phyloP scores from a whole-genome alignment of 2,113 vertebrate genomes.

The Meles meles region DNA sequence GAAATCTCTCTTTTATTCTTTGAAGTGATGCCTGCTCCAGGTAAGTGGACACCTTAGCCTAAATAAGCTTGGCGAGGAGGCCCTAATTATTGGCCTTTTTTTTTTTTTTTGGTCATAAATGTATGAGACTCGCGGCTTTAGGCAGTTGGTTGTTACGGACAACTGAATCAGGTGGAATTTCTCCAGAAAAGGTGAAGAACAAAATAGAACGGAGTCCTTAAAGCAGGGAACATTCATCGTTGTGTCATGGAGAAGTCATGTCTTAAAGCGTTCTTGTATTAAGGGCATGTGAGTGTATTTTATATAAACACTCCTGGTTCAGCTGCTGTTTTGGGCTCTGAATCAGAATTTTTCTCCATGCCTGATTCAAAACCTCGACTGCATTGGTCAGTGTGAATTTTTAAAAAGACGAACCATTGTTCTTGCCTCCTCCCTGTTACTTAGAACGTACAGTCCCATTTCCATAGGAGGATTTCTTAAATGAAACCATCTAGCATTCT shows the following conservation, averaged over 20 bases:
- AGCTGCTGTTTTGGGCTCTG: neutral
- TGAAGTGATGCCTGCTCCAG: neutral
- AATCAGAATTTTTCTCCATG: neutral
- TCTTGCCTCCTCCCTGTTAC: neutral
- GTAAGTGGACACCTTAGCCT: neutral
- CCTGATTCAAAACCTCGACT: neutral
- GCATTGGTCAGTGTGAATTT: neutral
- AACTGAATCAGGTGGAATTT: neutral
- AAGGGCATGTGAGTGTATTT: neutral
- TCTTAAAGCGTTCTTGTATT: neutral
- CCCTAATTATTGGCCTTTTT: neutral
- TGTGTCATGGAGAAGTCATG: neutral
- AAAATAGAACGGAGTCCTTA: neutral
- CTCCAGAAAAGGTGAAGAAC: neutral
- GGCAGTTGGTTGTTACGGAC: neutral
- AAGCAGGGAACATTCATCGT: neutral
- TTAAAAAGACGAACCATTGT: neutral
- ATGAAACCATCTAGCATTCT: neutral
- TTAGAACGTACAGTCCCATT: neutral
- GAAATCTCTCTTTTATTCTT: neutral
- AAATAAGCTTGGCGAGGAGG: neutral
- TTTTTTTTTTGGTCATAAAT: neutral
- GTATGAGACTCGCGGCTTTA: neutral
- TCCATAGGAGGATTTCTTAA: conserved; percentile 11
- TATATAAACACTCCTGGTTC: neutral